phyloP scores from a whole-genome alignment of 1,140 invertebrate genomes.

The Adoxophyes honmai region DNA sequence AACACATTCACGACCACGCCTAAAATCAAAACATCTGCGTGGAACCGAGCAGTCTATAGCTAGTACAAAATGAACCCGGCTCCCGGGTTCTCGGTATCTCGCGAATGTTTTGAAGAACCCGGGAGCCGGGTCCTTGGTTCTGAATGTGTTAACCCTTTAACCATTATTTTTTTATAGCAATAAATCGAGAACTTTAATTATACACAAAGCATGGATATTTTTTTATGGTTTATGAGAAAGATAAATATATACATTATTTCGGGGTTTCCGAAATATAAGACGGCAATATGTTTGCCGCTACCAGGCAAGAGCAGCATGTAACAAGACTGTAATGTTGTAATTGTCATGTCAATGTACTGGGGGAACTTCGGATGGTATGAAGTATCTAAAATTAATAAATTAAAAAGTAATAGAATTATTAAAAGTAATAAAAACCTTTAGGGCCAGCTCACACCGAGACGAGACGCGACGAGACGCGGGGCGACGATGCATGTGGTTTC shows the following conservation, averaged over 20 bases:
- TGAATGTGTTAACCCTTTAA: neutral
- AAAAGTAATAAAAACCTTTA: neutral
- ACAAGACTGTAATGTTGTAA: neutral
- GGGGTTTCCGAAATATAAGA: neutral
- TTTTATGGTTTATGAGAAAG: neutral
- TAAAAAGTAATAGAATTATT: neutral
- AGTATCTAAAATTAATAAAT: neutral
- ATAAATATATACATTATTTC: neutral
- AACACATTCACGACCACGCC: too few species aligned
- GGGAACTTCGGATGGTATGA: neutral
- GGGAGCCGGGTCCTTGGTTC: too few species aligned
- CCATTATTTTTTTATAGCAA: conserved; percentile 5
- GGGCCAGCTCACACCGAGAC: too few species aligned
- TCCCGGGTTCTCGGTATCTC: too few species aligned
- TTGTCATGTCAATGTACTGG: neutral
- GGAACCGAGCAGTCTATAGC: too few species aligned
- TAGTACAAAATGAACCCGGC: too few species aligned
- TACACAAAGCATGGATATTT: neutral
- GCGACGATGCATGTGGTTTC: too few species aligned
- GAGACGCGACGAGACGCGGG: too few species aligned
- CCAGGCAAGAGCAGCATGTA: neutral
- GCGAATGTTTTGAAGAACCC: too few species aligned
- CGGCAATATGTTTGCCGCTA: conserved; percentile 1
- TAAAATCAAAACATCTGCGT: too few species aligned
- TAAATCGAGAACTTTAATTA: neutral